Conservation (phyloP, 1,140 invertebrate species). For the Ips typographus region DNA sequence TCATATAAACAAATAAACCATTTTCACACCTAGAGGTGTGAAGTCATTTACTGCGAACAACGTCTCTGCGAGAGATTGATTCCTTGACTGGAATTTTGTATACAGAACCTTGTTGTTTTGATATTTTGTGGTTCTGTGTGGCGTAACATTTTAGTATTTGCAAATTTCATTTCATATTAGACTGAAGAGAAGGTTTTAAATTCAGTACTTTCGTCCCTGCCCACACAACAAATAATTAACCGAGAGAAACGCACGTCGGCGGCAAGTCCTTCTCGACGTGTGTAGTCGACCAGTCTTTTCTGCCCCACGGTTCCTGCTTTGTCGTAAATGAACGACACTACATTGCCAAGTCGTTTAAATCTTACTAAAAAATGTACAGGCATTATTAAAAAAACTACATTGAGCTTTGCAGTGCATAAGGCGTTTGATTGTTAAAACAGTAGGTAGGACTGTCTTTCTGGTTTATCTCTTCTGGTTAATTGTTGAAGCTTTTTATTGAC, state of each 20-base stretch:
- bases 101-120: background rate
- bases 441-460: too few species aligned
- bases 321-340: constrained; percentile 8
- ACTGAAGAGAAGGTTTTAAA: background rate
- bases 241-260: constrained; percentile 26
- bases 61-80: constrained; percentile 3
- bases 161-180: background rate
- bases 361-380: background rate
- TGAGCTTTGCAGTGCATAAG: background rate
- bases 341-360: constrained; percentile 7
- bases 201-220: constrained; percentile 17
- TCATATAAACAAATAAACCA: constrained; percentile 13
- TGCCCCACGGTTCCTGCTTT: constrained; percentile 18
- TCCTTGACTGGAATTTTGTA: background rate
- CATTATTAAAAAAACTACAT: background rate
- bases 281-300: constrained; percentile 22
- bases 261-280: constrained; percentile 24
- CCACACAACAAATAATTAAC: constrained; percentile 29
- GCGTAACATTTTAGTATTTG: too few species aligned
- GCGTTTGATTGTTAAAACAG: too few species aligned
- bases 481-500: background rate
- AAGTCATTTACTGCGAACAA: constrained; percentile 1
- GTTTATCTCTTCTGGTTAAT: too few species aligned
- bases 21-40: constrained; percentile 16
- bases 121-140: too few species aligned